Base-by-base conservation (phyloP, 1,140 invertebrate species). In the Zaprionus camerounensis region DNA sequence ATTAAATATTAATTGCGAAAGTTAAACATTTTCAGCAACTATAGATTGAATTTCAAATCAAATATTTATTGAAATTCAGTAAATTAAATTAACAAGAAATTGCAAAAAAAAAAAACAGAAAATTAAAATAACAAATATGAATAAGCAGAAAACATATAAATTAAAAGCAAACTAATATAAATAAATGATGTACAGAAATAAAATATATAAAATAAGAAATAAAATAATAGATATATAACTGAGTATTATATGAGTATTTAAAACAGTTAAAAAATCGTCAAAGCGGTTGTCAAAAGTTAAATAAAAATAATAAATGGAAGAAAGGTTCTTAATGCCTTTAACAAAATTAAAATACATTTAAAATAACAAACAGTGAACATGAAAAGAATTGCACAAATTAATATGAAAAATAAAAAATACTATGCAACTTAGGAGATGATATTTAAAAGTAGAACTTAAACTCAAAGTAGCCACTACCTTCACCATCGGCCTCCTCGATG, bases 391-490 rank as follows among this genome's bases (percentile, higher is more conserved):
- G 11, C 12, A 57, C 9, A 28, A 31, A 26, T 28, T 28, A 22
- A 34, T 17, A 28, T 26, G 0, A n/a, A 3, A 12, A 57, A 55
- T 38, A 20, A 24, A 20, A 44, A 51, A 66, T 44, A 80, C 71
- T 73, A 22, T 31, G 28, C 28, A 31, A 31, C 28, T 31, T 7
- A 53, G 58, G 22, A 55, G 17, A 53, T 61, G 55, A 51, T 17
- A n/a, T 12, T 61, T 66, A 76, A 65, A 71, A 36, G 31, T 41
- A 68, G 31, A 77, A 57, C 31, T 63, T 44, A 64, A 73, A 62
- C 57, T 77, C 63, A 68, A 77, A 73, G 49, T 63, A 62, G 38
- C 85, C 84, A 82, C 84, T 88, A 88, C 84, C 84, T 90, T 88
- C 84, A 59, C 81, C 71, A 68, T 64, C 70, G 38, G 66, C 78